These are phyloP conservation scores for Spatulosminthurus flaviceps DNA, from an alignment of 2,888 invertebrate species.

Conservation along the genomic window DNA sequence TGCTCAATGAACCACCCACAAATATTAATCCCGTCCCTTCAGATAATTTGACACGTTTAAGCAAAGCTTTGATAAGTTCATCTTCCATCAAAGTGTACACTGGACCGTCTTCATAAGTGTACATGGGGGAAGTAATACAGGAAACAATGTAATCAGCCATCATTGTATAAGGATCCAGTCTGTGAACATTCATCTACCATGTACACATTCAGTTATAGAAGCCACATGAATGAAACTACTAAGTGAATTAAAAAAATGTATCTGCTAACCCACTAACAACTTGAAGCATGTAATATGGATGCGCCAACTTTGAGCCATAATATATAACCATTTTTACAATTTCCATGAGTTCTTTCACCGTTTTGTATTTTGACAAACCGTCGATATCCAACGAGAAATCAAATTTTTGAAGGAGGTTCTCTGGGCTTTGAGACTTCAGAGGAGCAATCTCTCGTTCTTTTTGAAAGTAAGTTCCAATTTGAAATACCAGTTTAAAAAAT, in stretches of 20 bases:
- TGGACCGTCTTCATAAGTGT: conserved; percentile 52
- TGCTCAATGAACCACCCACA: conserved; percentile 27
- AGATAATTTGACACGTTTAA: conserved; percentile 42
- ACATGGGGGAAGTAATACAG: conserved; percentile 50
- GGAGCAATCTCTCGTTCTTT: conserved; percentile 24
- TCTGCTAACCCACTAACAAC: conserved; percentile 25
- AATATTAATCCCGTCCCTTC: conserved; percentile 2
- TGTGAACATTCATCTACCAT: not conserved
- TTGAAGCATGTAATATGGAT: conserved; percentile 47
- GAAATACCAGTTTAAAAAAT: conserved; percentile 27
- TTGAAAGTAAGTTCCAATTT: conserved; percentile 40
- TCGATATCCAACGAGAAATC: conserved; percentile 18
- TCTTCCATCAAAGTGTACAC: conserved; percentile 55
- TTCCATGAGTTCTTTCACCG: conserved; percentile 4
- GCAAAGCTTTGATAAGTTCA: conserved; percentile 39
- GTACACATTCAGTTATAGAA: too few relatives aligned
- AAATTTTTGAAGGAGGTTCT: conserved; percentile 29
- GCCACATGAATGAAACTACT: not conserved
- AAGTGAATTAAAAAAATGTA: not conserved
- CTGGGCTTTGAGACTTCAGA: conserved; percentile 25
- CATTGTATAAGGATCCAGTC: conserved; percentile 53
- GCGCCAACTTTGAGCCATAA: conserved; percentile 30
- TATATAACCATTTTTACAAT: not conserved
- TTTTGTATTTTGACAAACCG: not conserved
- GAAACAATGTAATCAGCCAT: conserved; percentile 52